Percentiles rank a stretch among this genome's conserved stretches.
phyloP scores from a whole-genome alignment of 30 jellyfish, hydroid and myxozoan species.

The Aurelia sp. region DNA sequence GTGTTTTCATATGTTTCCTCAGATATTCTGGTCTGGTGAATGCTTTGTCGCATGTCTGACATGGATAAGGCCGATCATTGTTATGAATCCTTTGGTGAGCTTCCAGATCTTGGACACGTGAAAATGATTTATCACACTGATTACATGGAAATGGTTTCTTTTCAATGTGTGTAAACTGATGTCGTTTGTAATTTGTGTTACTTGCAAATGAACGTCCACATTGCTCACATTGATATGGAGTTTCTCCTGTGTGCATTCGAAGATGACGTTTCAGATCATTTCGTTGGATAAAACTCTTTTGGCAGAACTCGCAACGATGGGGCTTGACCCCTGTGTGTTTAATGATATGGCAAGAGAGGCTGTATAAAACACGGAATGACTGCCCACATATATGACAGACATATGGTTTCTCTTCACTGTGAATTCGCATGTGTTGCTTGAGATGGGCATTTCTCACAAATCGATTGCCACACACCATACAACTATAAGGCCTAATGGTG shows the following conservation, averaged over 20 bases:
- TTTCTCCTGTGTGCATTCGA: conserved; percentile 64
- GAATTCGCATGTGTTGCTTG: conserved; percentile 61
- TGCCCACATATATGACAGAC: conserved; percentile 68
- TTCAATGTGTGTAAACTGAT: conserved; percentile 50
- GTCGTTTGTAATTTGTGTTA: conserved; percentile 55
- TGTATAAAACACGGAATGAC: conserved; percentile 59
- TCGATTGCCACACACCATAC: conserved; percentile 42
- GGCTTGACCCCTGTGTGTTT: conserved; percentile 64
- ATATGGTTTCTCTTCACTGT: conserved; percentile 65
- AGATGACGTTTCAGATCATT: conserved; percentile 57
- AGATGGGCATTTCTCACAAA: conserved; percentile 64
- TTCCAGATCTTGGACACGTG: conserved; percentile 46
- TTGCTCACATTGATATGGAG: conserved; percentile 40
- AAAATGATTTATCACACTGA: conserved; percentile 40
- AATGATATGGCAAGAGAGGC: conserved; percentile 47
- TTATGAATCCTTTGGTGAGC: conserved; percentile 67
- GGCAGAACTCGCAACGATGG: conserved; percentile 45
- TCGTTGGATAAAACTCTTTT: conserved; percentile 63
- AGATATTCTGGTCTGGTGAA: conserved; percentile 57
- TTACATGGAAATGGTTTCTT: conserved; percentile 54
- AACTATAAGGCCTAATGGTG: conserved; percentile 27
- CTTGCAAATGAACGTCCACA: conserved; percentile 64
- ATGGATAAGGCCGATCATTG: conserved; percentile 59
- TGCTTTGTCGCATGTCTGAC: conserved; percentile 54
- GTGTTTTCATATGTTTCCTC: conserved; percentile 61